A percentile compares a stretch with the other conserved stretches of the same genome.
These are phyloP conservation scores for Deroplatys truncata DNA, from an alignment of 2,888 invertebrate species.

Conservation along the genomic window DNA sequence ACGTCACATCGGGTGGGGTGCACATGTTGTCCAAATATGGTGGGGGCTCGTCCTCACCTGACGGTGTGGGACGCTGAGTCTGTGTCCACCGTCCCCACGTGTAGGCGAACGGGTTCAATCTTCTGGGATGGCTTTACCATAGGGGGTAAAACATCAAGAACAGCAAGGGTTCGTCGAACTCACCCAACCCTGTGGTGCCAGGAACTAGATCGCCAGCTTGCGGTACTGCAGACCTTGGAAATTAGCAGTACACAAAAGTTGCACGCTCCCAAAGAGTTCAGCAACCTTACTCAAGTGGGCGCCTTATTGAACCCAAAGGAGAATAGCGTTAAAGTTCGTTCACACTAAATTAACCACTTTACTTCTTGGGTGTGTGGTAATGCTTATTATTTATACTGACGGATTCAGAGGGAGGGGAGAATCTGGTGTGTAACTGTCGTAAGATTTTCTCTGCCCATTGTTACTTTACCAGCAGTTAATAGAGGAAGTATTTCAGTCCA, in stretches of 20 bases:
- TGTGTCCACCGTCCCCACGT: not conserved
- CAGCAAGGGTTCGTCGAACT: not conserved
- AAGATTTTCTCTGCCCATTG: no score
- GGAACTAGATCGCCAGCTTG: not conserved
- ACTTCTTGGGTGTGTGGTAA: not conserved
- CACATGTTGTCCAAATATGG: not conserved
- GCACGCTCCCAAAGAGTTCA: not conserved
- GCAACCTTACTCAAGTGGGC: not conserved
- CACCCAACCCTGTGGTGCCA: not conserved
- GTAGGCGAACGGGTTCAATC: not conserved
- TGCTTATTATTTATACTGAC: not conserved
- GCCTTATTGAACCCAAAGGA: not conserved
- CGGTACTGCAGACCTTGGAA: not conserved
- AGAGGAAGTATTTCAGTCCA: no score
- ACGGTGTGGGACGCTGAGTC: not conserved
- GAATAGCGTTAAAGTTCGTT: no score
- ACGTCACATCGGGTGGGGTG: not conserved
- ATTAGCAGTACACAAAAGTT: not conserved
- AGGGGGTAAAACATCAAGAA: not conserved
- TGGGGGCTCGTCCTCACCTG: not conserved
- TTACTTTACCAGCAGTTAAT: no score
- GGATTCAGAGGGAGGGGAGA: no score
- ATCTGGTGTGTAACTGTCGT: no score
- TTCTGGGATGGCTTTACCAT: not conserved
- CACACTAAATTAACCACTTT: not conserved